These are phyloP conservation scores for Seladonia tumulorum DNA, from an alignment of 2,888 invertebrate species.

Conservation along the genomic window DNA sequence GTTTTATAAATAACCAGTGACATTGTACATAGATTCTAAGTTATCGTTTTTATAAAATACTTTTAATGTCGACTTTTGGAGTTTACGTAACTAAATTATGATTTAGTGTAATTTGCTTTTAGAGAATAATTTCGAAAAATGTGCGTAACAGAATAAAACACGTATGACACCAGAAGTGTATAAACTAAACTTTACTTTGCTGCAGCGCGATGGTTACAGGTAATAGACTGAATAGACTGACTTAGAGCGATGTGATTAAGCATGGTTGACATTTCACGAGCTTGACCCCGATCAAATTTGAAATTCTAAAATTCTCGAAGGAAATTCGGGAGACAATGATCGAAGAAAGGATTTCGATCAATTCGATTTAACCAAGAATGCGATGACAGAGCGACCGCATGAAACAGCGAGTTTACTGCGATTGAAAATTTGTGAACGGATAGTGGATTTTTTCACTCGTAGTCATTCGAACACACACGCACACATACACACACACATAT, in stretches of 20 bases:
- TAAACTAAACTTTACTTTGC: slow-evolving; percentile 26
- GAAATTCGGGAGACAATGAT: slow-evolving; percentile 8
- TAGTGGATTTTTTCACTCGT: slow-evolving; percentile 22
- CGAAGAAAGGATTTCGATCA: background rate
- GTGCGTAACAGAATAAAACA: slow-evolving; percentile 3
- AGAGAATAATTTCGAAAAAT: slow-evolving; percentile 27
- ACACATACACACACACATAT: background rate
- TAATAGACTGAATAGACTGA: slow-evolving; percentile 29
- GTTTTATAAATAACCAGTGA: slow-evolving; percentile 25
- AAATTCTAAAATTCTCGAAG: slow-evolving; percentile 10
- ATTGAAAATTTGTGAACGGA: slow-evolving; percentile 19
- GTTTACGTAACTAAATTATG: slow-evolving; percentile 20
- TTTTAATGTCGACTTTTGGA: slow-evolving; percentile 24
- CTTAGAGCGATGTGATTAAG: slow-evolving; percentile 28
- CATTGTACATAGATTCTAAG: slow-evolving; percentile 48
- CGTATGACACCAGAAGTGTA: slow-evolving; percentile 10
- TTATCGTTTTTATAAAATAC: slow-evolving; percentile 42
- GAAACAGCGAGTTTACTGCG: background rate
- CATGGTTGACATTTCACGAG: slow-evolving; percentile 23
- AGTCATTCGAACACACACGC: background rate
- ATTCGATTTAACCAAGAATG: slow-evolving; percentile 18
- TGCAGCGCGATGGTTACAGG: slow-evolving; percentile 39
- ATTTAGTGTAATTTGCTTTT: slow-evolving; percentile 43
- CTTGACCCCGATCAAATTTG: slow-evolving; percentile 45
- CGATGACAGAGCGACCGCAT: background rate